A percentile compares a stretch with the other conserved stretches of the same genome.
Conservation (phyloP, 2,888 invertebrate species). For the Plusia festucae region DNA sequence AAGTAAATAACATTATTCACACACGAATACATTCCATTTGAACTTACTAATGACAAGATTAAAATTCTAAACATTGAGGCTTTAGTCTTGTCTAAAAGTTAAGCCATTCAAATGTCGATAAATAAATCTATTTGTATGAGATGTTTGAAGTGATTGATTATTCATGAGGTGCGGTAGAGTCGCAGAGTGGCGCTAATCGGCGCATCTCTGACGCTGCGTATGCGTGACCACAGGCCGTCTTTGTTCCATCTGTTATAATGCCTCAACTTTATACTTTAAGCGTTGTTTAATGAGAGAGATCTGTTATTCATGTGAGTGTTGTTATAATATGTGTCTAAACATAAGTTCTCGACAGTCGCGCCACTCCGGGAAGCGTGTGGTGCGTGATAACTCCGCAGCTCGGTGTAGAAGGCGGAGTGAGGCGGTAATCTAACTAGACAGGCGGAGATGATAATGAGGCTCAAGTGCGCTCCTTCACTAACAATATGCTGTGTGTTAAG, state of each 20-base stretch:
- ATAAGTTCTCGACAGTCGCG: conserved; percentile 33
- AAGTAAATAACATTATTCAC: neutral
- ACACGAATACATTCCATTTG: neutral
- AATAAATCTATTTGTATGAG: conserved; percentile 21
- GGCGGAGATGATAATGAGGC: neutral
- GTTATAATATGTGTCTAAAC: conserved; percentile 32
- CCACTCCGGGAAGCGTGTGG: neutral
- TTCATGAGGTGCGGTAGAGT: conserved; percentile 16
- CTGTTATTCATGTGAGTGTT: conserved; percentile 44
- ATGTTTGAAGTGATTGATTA: conserved; percentile 21
- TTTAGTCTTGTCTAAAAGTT: too few relatives aligned
- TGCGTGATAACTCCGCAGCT: neutral
- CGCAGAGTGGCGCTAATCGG: conserved; percentile 22
- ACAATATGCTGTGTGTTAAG: neutral
- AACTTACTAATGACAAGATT: conserved; percentile 4
- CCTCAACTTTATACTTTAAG: conserved; percentile 32
- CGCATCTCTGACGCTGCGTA: conserved; percentile 20
- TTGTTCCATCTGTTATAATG: conserved; percentile 13
- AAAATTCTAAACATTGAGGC: conserved; percentile 10
- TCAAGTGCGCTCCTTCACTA: neutral
- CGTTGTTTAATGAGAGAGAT: conserved; percentile 39
- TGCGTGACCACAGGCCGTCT: conserved; percentile 30
- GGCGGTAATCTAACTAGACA: neutral
- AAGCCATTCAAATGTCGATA: conserved; percentile 13
- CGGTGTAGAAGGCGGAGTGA: neutral